These are phyloP conservation scores for Teinopalpus imperialis DNA, from an alignment of 2,888 invertebrate species.

Conservation along the genomic window DNA sequence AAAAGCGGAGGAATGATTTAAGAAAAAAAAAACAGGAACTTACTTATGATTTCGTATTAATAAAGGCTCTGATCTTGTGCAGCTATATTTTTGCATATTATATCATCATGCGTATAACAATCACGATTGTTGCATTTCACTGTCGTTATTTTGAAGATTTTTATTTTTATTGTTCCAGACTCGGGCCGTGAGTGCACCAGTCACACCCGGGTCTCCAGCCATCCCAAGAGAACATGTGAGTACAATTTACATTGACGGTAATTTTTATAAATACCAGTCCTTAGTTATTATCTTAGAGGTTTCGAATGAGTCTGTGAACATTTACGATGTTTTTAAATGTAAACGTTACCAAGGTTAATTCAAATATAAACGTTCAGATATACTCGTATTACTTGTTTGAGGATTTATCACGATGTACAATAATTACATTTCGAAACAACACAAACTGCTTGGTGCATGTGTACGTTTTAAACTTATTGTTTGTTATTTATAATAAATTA, in stretches of 20 bases:
- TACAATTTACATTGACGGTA: constrained; percentile 14
- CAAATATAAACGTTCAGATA: constrained; percentile 7
- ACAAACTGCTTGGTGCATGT: constrained; percentile 28
- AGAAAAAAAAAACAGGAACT: constrained; percentile 43
- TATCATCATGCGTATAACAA: neutral
- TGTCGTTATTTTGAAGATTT: neutral
- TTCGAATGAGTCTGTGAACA: constrained; percentile 12
- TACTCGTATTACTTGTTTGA: constrained; percentile 23
- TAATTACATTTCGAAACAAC: constrained; percentile 28
- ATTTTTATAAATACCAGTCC: no score
- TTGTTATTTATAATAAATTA: no score
- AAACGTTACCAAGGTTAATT: constrained; percentile 5
- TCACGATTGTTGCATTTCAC: neutral
- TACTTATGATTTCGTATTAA: constrained; percentile 65
- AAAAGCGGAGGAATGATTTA: no score
- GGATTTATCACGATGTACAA: constrained; percentile 24
- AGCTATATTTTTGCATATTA: neutral
- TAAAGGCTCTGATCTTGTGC: constrained; percentile 47
- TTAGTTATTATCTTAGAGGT: neutral
- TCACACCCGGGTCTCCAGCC: constrained; percentile 60
- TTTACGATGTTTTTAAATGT: constrained; percentile 13
- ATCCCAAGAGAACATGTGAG: constrained; percentile 65
- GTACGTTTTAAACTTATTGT: no score
- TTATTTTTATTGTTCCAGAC: constrained; percentile 60
- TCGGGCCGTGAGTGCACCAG: constrained; percentile 77